Evolutionary conservation across 2,888 invertebrate genomes (phyloP), one percentile per base, ranked within the genome.

Genomic region (Drosophila subquinaria): DNA sequence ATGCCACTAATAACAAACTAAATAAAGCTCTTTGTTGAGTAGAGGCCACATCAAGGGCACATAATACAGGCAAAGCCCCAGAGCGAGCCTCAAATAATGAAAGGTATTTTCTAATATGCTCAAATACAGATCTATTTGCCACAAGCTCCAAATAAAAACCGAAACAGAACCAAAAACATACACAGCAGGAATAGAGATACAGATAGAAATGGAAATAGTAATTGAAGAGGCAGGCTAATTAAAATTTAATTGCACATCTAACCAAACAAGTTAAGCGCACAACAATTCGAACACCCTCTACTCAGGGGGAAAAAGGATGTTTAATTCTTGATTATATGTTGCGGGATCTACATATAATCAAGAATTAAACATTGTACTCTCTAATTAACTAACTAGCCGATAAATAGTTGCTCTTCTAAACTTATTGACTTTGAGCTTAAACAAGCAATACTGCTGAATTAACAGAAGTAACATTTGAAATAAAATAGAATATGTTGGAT

Each of bases 241-340:
- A 90, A 90, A 86, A 78, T 88, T 88, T 86, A 85, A 86, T 82
- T 86, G 86, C 75, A 78, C 76, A 89, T 74, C 73, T 79, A 84
- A 89, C 76, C 82, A 89, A 88, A 73, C 89, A 76, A 61, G 61
- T 45, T 36, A 47, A 70, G 51, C 73, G 51, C 23, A 51, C 35
- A 51, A 36, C 20, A 51, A 36, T 36, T n/a, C 20, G 3, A 13
- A 20, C 20, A 20, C 13, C 35, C 35, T 35, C 9, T 35, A 35
- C 8, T 36, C 0, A 13, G 33, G 20, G 33, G 51, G 33, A 20
- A 8, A 6, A 8, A 51, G 51, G 35, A 35, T 35, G 13, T 6
- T n/a, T n/a, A n/a, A n/a, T n/a, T n/a, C n/a, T n/a, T n/a, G n/a
- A n/a, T n/a, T n/a, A n/a, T n/a, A n/a, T n/a, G n/a, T n/a, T n/a